A percentile compares a stretch with the other conserved stretches of the same genome.
Evolutionary conservation across 2,797 vertebrate species (phyloP).

Genomic region (Sebastes diploproa): DNA sequence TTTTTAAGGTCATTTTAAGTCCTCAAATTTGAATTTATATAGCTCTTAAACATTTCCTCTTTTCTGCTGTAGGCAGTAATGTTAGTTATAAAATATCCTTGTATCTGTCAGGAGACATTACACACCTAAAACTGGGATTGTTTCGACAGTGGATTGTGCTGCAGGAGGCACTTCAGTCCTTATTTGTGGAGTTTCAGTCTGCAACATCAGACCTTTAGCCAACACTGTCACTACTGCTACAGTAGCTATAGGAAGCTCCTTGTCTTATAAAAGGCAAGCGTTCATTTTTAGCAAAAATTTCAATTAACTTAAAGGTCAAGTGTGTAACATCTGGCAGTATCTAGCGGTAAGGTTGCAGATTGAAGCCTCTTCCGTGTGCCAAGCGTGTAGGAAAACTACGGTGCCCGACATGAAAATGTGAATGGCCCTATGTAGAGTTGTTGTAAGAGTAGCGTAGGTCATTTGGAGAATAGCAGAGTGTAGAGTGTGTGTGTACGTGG

Average conservation of each 20-base stretch:
- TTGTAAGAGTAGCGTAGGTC: too few species aligned
- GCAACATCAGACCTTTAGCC: background rate
- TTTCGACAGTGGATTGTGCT: background rate
- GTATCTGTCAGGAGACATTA: background rate
- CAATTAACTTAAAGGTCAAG: background rate
- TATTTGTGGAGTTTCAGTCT: background rate
- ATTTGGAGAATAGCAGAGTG: too few species aligned
- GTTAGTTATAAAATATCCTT: background rate
- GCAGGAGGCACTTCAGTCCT: background rate
- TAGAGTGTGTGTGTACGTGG: too few species aligned
- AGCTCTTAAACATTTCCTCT: background rate
- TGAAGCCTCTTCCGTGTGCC: too few species aligned
- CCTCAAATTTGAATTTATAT: background rate
- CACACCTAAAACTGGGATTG: background rate
- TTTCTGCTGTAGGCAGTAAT: background rate
- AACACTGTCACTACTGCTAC: background rate
- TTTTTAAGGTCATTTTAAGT: background rate
- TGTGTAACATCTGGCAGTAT: too few species aligned
- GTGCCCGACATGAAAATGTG: too few species aligned
- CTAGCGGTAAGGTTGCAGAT: too few species aligned
- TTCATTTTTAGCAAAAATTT: background rate
- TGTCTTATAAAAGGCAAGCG: background rate
- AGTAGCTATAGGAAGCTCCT: background rate
- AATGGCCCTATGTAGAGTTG: too few species aligned
- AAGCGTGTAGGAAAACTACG: too few species aligned